phyloP scores from a whole-genome alignment of 2,113 vertebrate genomes.

The Brienomyrus brachyistius region DNA sequence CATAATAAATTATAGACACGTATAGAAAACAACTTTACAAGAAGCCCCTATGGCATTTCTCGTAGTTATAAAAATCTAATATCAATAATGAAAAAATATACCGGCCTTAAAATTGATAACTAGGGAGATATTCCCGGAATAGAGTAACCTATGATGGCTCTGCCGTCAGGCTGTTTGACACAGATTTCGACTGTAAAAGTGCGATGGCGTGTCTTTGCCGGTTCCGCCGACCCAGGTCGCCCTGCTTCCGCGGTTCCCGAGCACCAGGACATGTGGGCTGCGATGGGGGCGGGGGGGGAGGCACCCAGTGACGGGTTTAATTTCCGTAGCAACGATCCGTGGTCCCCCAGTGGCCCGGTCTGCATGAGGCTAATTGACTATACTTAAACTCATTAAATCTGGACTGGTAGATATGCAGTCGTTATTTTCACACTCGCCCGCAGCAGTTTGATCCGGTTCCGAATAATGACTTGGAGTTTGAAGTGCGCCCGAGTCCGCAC shows the following conservation, averaged over 20 bases:
- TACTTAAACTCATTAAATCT: constrained; percentile 26
- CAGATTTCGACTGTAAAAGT: not conserved
- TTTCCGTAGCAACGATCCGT: constrained; percentile 13
- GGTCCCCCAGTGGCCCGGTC: constrained; percentile 4
- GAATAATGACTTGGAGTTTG: not conserved
- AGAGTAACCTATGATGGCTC: constrained; percentile 23
- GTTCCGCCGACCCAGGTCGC: not conserved
- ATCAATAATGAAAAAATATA: not conserved
- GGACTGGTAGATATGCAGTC: not conserved
- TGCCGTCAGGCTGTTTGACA: constrained; percentile 11
- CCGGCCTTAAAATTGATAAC: not conserved
- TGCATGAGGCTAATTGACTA: constrained; percentile 20
- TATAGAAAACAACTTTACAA: not conserved
- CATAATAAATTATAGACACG: not conserved
- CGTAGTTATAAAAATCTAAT: not conserved
- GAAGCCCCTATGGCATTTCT: not conserved
- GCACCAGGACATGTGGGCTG: not conserved
- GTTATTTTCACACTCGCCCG: constrained; percentile 7
- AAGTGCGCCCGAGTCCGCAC: not conserved
- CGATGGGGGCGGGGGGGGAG: not conserved
- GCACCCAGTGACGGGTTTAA: not conserved
- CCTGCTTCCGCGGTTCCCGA: not conserved
- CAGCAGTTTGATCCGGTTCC: not conserved
- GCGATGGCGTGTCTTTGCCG: not conserved
- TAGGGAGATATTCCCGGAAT: constrained; percentile 18